Conservation (phyloP, 2,888 invertebrate species). For the Acanthacorydalis orientalis region DNA sequence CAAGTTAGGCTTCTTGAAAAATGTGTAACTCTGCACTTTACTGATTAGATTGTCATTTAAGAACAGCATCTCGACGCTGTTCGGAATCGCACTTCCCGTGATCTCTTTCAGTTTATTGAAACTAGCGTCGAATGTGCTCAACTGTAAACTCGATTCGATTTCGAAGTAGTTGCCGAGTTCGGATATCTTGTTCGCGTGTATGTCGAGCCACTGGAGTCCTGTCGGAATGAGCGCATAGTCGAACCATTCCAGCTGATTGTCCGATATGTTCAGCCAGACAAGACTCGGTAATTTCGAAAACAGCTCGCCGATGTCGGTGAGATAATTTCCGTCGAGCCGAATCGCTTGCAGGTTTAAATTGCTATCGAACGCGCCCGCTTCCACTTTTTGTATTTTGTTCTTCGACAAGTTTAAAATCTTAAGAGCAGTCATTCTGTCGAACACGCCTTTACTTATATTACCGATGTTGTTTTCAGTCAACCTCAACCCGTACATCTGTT, state of each 20-base stretch:
- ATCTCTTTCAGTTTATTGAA: conserved; percentile 67
- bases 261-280: conserved; percentile 74
- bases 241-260: conserved; percentile 68
- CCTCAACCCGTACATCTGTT: conserved; percentile 63
- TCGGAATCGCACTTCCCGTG: conserved; percentile 66
- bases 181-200: conserved; percentile 67
- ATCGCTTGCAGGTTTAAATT: conserved; percentile 65
- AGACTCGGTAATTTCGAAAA: conserved; percentile 67
- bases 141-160: conserved; percentile 60
- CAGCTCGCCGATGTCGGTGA: conserved; percentile 60
- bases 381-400: conserved; percentile 65
- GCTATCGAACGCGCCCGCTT: conserved; percentile 60
- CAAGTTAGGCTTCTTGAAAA: conserved; percentile 72
- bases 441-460: conserved; percentile 61
- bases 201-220: conserved; percentile 69
- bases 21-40: conserved; percentile 72
- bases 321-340: conserved; percentile 64
- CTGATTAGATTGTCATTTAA: conserved; percentile 67
- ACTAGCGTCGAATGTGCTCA: conserved; percentile 69
- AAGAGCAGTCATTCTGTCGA: conserved; percentile 58
- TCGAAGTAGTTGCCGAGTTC: conserved; percentile 74
- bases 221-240: conserved; percentile 75
- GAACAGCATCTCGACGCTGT: conserved; percentile 62
- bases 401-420: conserved; percentile 70
- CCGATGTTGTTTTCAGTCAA: conserved; percentile 73